These are phyloP conservation scores for Cyrtodaria siliqua DNA, from an alignment of 2,888 invertebrate species.

Conservation along the genomic window DNA sequence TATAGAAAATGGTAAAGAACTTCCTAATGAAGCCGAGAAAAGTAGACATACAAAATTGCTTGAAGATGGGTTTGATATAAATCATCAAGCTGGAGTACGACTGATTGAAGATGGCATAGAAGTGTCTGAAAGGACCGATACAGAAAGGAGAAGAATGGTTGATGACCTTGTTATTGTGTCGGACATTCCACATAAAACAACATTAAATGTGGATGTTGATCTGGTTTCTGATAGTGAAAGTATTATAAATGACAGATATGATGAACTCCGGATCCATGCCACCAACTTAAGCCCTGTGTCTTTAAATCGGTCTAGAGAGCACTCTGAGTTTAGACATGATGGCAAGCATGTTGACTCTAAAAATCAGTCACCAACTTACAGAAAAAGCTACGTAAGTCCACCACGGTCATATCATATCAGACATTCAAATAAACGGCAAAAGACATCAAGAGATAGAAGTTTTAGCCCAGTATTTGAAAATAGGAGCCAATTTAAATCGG, in stretches of 20 bases:
- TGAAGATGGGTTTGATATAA: not conserved
- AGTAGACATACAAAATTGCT: not conserved
- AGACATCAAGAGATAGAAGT: too few relatives aligned
- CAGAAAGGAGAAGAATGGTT: conserved; percentile 3
- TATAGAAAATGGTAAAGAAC: conserved; percentile 16
- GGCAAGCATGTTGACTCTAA: too few relatives aligned
- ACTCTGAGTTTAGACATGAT: too few relatives aligned
- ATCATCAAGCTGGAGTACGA: too few relatives aligned
- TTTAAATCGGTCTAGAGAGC: not conserved
- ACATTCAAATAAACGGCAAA: too few relatives aligned
- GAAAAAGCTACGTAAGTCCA: too few relatives aligned
- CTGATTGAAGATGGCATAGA: conserved; percentile 19
- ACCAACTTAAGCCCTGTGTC: conserved; percentile 14
- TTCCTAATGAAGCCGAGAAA: not conserved
- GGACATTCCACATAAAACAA: too few relatives aligned
- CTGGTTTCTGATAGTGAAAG: conserved; percentile 29
- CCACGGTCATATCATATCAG: too few relatives aligned
- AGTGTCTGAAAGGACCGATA: conserved; percentile 4
- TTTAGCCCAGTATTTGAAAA: too few relatives aligned
- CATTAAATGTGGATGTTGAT: conserved; percentile 2
- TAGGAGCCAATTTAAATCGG: too few relatives aligned
- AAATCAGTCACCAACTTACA: too few relatives aligned
- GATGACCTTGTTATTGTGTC: not conserved
- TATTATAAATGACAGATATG: not conserved
- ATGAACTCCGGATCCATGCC: not conserved